These are phyloP conservation scores for Trialeurodes vaporariorum DNA, from an alignment of 1,140 invertebrate species.

Conservation along the genomic window DNA sequence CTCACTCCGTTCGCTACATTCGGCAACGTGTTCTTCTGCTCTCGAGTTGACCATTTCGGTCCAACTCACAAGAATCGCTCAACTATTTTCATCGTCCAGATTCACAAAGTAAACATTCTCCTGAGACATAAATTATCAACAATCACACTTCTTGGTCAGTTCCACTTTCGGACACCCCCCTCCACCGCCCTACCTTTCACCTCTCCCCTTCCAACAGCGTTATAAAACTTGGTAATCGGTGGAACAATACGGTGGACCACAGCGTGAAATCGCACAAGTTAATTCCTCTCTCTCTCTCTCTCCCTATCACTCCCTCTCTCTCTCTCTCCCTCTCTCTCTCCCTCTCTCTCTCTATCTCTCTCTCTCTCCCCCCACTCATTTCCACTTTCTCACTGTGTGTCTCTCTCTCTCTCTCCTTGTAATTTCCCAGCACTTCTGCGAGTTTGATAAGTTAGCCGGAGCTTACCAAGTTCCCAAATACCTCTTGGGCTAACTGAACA, in stretches of 20 bases:
- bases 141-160: neutral
- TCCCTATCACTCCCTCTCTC: too few species aligned
- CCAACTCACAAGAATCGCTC: too few species aligned
- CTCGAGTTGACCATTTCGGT: too few species aligned
- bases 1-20: too few species aligned
- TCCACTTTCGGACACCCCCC: neutral
- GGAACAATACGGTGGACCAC: neutral
- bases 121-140: neutral
- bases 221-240: neutral
- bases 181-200: neutral
- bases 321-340: too few species aligned
- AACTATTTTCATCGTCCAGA: neutral
- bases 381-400: too few species aligned
- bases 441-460: neutral
- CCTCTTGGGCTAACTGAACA: neutral
- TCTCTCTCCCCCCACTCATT: too few species aligned
- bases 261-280: neutral
- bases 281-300: too few species aligned
- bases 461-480: neutral
- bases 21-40: too few species aligned
- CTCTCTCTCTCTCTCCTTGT: too few species aligned
- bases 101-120: neutral
- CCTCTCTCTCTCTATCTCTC: too few species aligned
- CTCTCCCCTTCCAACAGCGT: neutral
- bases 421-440: neutral